Percentiles rank a stretch among this genome's conserved stretches.
These are phyloP conservation scores for Platichthys stellatus DNA, from an alignment of 2,113 vertebrate genomes.

Conservation along the genomic window DNA sequence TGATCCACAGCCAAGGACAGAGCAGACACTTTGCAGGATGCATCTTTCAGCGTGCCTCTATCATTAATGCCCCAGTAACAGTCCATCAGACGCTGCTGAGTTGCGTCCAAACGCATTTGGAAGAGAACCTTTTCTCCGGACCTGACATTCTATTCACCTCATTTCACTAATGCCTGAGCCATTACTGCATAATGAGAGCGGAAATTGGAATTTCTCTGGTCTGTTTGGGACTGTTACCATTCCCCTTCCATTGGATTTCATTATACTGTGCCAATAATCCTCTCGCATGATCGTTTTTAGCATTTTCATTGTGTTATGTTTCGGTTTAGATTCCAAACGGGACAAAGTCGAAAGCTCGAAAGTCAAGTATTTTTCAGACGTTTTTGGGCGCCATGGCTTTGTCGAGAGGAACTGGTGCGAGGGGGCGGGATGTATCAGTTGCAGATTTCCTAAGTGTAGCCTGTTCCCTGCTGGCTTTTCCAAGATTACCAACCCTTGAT, in stretches of 20 bases:
- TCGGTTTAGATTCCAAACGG: conserved; percentile 8
- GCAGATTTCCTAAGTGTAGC: no score
- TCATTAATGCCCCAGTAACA: conserved; percentile 49
- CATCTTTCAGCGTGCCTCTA: conserved; percentile 47
- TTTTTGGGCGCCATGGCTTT: background rate
- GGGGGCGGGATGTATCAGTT: no score
- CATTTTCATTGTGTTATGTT: conserved; percentile 46
- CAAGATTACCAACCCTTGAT: background rate
- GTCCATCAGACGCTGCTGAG: conserved; percentile 45
- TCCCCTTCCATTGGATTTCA: conserved; percentile 59
- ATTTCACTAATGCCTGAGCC: conserved; percentile 56
- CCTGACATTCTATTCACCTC: conserved; percentile 51
- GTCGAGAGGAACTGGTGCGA: no score
- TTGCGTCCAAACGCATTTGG: conserved; percentile 64
- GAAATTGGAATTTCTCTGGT: conserved; percentile 65
- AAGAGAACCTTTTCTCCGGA: conserved; percentile 45
- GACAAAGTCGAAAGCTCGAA: background rate
- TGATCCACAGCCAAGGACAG: conserved; percentile 56
- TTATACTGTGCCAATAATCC: conserved; percentile 62
- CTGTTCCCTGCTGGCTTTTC: no score
- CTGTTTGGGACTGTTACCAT: conserved; percentile 62
- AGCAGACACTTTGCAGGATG: conserved; percentile 20
- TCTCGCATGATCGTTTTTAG: conserved; percentile 47
- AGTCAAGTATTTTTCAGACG: conserved; percentile 20
- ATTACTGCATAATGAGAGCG: conserved; percentile 73